Conservation (phyloP, 2,888 invertebrate genomes). For the Drosophila ezoana region DNA sequence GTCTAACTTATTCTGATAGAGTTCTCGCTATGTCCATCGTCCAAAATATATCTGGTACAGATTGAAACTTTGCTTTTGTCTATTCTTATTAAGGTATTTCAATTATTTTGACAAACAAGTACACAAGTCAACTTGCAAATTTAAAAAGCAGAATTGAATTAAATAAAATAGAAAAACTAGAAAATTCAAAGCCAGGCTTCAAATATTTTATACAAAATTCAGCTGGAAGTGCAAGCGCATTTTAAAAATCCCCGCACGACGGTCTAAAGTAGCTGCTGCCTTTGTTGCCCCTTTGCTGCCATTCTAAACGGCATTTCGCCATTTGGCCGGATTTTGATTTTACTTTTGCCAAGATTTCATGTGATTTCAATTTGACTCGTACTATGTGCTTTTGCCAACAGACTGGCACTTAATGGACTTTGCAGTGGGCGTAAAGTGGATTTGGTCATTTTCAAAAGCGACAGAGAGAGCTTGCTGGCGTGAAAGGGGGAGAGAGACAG, state of each 20-base stretch:
- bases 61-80: too few relatives aligned
- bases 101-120: too few relatives aligned
- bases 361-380: constrained; percentile 43
- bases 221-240: neutral
- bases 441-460: constrained; percentile 63
- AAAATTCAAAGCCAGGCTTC: neutral
- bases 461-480: neutral
- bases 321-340: constrained; percentile 35
- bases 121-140: too few relatives aligned
- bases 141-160: neutral
- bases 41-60: too few relatives aligned
- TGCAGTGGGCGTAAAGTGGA: constrained; percentile 67
- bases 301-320: constrained; percentile 23
- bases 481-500: neutral
- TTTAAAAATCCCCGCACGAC: neutral
- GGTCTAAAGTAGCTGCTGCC: neutral
- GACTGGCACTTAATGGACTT: constrained; percentile 66
- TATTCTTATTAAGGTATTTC: too few relatives aligned
- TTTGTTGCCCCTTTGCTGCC: neutral
- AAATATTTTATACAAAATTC: too few relatives aligned
- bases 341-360: constrained; percentile 37
- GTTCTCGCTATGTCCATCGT: too few relatives aligned
- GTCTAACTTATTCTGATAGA: too few relatives aligned
- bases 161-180: neutral
- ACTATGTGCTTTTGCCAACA: constrained; percentile 25